Percentiles rank a stretch among this genome's conserved stretches.
Conservation (phyloP, 2,888 invertebrate species). For the Chorisops tibialis region DNA sequence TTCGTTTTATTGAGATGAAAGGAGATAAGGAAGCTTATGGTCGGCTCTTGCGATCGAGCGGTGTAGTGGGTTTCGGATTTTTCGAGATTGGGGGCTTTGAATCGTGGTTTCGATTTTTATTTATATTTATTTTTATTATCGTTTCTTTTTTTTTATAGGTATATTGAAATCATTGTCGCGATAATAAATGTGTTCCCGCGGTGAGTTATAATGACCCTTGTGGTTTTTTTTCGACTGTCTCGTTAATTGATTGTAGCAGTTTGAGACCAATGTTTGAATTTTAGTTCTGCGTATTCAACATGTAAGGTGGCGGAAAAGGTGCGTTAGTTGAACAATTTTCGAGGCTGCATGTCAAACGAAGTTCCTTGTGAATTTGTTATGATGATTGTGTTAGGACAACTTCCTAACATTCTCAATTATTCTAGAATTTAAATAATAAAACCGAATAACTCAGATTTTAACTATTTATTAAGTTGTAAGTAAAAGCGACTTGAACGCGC, state of each 20-base stretch:
- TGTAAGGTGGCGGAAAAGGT: too few species aligned
- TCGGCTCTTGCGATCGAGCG: constrained; percentile 3
- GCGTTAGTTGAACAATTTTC: too few species aligned
- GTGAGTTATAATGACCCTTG: constrained; percentile 25
- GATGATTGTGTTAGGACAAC: too few species aligned
- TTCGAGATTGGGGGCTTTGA: too few species aligned
- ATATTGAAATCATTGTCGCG: constrained; percentile 23
- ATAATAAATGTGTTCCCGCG: constrained; percentile 17
- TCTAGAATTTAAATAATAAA: too few species aligned
- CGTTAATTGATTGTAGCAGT: constrained; percentile 28
- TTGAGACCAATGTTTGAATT: neutral
- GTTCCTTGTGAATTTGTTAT: too few species aligned
- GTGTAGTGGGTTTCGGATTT: constrained; percentile 6
- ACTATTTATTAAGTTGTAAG: too few species aligned
- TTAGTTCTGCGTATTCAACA: neutral
- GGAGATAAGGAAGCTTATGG: constrained; percentile 21
- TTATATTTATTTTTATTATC: constrained; percentile 19
- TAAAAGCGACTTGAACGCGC: too few species aligned
- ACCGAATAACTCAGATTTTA: too few species aligned
- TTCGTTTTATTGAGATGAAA: constrained; percentile 17
- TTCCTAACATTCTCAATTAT: too few species aligned
- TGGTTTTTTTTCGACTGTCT: constrained; percentile 11
- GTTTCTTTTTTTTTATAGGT: neutral
- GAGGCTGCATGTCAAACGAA: too few species aligned
- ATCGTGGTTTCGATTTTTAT: neutral